A percentile compares a stretch with the other conserved stretches of the same genome.
These are phyloP conservation scores for Labroides dimidiatus DNA, from an alignment of 2,797 vertebrate genomes.

Conservation along the genomic window DNA sequence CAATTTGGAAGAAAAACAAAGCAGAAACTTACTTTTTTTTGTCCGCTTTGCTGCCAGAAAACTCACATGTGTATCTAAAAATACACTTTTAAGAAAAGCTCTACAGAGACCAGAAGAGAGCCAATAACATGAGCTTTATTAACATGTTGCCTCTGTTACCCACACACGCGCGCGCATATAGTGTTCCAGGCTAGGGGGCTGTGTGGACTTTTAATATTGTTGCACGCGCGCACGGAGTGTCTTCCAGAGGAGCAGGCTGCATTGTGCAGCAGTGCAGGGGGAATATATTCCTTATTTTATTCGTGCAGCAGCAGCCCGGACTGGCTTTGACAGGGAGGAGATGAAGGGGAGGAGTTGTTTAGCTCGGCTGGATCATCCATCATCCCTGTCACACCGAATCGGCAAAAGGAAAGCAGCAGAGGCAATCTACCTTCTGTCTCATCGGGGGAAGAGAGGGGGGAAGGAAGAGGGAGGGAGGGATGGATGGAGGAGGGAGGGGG, in stretches of 20 bases:
- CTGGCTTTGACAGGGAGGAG: constrained; percentile 90
- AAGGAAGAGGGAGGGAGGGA: neutral
- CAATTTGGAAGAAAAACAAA: constrained; percentile 53
- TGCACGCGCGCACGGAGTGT: constrained; percentile 50
- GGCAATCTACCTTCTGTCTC: constrained; percentile 94
- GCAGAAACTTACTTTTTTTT: constrained; percentile 49
- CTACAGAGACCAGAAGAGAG: constrained; percentile 29
- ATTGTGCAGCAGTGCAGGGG: constrained; percentile 73
- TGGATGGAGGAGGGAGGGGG: neutral
- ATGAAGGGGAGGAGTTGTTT: constrained; percentile 92
- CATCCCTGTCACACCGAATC: constrained; percentile 95
- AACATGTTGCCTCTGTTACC: constrained; percentile 71
- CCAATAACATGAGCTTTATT: constrained; percentile 71
- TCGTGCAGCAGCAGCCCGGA: constrained; percentile 88
- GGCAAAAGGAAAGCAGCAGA: constrained; percentile 90
- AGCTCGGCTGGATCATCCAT: constrained; percentile 95
- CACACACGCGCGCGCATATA: constrained; percentile 5
- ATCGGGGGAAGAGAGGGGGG: constrained; percentile 71
- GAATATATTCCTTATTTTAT: constrained; percentile 87
- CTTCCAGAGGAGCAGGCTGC: constrained; percentile 61
- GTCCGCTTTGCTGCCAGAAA: constrained; percentile 23
- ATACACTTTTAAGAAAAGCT: constrained; percentile 52
- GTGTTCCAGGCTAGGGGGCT: constrained; percentile 36
- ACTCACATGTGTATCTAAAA: constrained; percentile 55
- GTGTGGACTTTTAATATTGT: constrained; percentile 78